Evolutionary conservation across 2,888 invertebrate genomes (phyloP).

Genomic region (Oscheius sp.): DNA sequence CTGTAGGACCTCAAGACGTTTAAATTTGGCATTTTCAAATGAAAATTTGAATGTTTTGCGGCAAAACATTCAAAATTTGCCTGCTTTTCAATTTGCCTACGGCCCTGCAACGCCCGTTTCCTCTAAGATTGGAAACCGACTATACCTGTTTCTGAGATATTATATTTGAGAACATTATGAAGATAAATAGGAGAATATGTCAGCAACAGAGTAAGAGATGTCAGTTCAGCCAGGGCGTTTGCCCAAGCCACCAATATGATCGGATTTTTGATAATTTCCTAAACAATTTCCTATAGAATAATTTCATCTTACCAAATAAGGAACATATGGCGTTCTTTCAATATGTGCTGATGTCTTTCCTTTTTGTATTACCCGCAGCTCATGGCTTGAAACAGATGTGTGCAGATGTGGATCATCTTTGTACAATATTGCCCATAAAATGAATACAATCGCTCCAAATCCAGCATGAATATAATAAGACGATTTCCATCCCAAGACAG

Average conservation of each 20-base stretch:
- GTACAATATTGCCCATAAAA: conserved; percentile 52
- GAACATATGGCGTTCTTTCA: conserved; percentile 47
- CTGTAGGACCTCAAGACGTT: too few relatives aligned
- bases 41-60: conserved; percentile 21
- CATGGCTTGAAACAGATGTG: conserved; percentile 43
- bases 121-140: too few relatives aligned
- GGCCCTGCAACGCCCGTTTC: too few relatives aligned
- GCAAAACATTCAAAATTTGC: conserved; percentile 13
- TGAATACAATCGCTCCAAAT: conserved; percentile 48
- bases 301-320: conserved; percentile 51
- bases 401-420: conserved; percentile 50
- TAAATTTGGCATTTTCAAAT: too few relatives aligned
- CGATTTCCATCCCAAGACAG: conserved; percentile 44
- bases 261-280: conserved; percentile 53
- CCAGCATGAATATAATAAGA: conserved; percentile 48
- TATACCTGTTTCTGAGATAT: conserved; percentile 26
- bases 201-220: conserved; percentile 50
- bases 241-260: conserved; percentile 56
- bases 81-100: conserved; percentile 29
- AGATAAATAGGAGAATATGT: conserved; percentile 61
- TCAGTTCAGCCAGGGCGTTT: conserved; percentile 59
- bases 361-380: conserved; percentile 53
- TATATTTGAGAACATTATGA: conserved; percentile 48
- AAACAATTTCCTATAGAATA: conserved; percentile 1
- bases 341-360: conserved; percentile 53